Evolutionary conservation across 2,888 invertebrate species (phyloP), one percentile per base, ranked within the genome.

Genomic region (Chloromyia formosa): DNA sequence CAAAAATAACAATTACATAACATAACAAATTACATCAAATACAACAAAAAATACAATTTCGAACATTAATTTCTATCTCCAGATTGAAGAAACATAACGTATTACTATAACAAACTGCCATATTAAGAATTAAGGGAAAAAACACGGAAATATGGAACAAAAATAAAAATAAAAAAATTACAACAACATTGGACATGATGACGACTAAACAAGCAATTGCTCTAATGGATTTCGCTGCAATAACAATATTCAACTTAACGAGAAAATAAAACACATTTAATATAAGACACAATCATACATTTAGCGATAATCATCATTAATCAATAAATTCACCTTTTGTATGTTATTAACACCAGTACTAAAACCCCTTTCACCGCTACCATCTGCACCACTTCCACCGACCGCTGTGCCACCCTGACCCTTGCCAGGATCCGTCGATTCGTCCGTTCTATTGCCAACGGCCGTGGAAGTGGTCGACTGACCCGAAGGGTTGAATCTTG

Each of bases 41-140:
- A 35, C n/a, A 20, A 62, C 16, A 1, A 23, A 62, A 62, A 62
- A 23, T 9, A 53, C 20, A 49, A 12, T 49, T 73, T 75, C 75
- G 75, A 75, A 73, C 73, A 73, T 75, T 73, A 75, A 73, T 74
- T 75, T 75, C 73, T 75, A 20, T 3, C 10, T 4, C 16, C 16
- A 49, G 49, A 49, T n/a, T 49, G 16, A 49, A n/a, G 49, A 49
- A 49, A 49, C 3, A n/a, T 10, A 49, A 12, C 49, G 16, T 3
- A 49, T 7, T 49, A n/a, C n/a, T n/a, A n/a, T n/a, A n/a, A n/a
- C n/a, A n/a, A n/a, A n/a, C n/a, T n/a, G n/a, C n/a, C n/a, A n/a
- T n/a, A n/a, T n/a, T n/a, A n/a, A n/a, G n/a, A n/a, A n/a, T n/a
- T n/a, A n/a, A n/a, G n/a, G n/a, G 12, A 49, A 49, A 49, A 49